Percentiles rank a stretch among this genome's conserved stretches.
Evolutionary conservation across 2,888 invertebrate genomes (phyloP).

Genomic region (Andrena fulva): DNA sequence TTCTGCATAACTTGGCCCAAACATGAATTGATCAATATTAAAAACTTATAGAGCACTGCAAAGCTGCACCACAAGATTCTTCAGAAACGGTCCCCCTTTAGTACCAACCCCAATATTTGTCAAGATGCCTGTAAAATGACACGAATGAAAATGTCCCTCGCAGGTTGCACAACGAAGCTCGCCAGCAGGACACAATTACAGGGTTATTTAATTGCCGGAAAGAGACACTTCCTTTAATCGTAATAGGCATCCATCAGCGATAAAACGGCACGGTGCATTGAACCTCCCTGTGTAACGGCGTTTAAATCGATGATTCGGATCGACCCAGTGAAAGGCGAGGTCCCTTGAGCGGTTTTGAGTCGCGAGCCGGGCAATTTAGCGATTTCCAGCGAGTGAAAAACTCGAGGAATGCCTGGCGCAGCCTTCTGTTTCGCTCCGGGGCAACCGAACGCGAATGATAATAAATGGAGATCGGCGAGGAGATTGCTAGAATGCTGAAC

Average conservation of each 20-base stretch:
- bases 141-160: no score
- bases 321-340: conserved; percentile 51
- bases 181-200: conserved; percentile 19
- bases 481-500: neutral
- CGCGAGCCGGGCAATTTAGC: neutral
- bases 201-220: conserved; percentile 54
- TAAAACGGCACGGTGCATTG: conserved; percentile 19
- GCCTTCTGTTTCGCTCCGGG: neutral
- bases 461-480: neutral
- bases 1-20: no score
- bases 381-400: conserved; percentile 29
- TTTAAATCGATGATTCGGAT: conserved; percentile 47
- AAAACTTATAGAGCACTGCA: no score
- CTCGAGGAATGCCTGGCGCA: neutral
- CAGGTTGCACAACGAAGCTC: conserved; percentile 5
- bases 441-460: conserved; percentile 16
- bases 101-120: neutral
- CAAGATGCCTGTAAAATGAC: neutral
- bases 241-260: conserved; percentile 43
- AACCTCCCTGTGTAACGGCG: conserved; percentile 27
- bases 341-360: conserved; percentile 25
- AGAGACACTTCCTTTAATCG: conserved; percentile 52
- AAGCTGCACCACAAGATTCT: neutral
- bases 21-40: no score
- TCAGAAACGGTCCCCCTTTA: neutral